Evolutionary conservation across 2,888 invertebrate genomes (phyloP).

Genomic region (Theodoxus fluviatilis): DNA sequence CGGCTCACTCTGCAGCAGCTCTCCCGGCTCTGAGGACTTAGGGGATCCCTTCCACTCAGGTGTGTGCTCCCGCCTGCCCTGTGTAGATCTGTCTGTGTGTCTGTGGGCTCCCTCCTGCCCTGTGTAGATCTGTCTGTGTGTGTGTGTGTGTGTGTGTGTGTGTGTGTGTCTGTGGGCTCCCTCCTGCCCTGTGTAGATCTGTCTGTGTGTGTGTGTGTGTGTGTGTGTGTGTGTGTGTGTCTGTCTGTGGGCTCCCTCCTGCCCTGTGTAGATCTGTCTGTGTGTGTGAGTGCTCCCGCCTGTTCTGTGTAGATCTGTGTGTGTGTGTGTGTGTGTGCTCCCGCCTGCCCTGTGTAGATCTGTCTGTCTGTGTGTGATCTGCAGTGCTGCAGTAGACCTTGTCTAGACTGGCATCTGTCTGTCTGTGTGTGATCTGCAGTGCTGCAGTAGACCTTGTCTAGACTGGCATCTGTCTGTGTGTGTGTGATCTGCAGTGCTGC

Average conservation of each 20-base stretch:
- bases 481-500: too few species aligned
- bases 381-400: too few species aligned
- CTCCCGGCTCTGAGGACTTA: slow-evolving; percentile 21
- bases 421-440: too few species aligned
- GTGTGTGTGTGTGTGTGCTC: too few species aligned
- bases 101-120: slow-evolving; percentile 43
- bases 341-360: too few species aligned
- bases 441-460: too few species aligned
- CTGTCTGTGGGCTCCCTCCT: not conserved
- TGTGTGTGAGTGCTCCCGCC: too few species aligned
- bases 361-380: too few species aligned
- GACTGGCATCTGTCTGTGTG: too few species aligned
- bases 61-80: slow-evolving; percentile 20
- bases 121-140: slow-evolving; percentile 32
- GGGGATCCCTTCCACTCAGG: slow-evolving; percentile 28
- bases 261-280: too few species aligned
- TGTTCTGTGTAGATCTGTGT: too few species aligned
- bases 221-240: not conserved
- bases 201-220: not conserved
- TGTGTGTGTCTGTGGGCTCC: not conserved
- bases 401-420: too few species aligned
- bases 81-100: slow-evolving; percentile 37
- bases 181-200: not conserved
- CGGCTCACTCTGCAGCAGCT: slow-evolving; percentile 41
- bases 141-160: not conserved